Percentiles rank a stretch among this genome's conserved stretches.
These are phyloP conservation scores for Rhabdophis nuchalis DNA, from an alignment of 2,797 vertebrate genomes.

Conservation along the genomic window DNA sequence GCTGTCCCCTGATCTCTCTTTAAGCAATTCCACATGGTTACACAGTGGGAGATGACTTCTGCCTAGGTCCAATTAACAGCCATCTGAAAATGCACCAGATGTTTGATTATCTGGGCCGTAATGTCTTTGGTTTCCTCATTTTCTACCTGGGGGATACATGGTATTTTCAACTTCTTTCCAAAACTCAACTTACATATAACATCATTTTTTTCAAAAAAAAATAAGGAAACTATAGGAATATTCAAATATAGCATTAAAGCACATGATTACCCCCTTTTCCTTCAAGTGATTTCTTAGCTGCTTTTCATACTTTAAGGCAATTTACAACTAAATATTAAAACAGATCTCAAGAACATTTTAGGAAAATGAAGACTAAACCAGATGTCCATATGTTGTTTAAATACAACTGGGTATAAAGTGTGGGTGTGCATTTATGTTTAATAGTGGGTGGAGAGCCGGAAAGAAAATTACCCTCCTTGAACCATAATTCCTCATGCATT, in stretches of 20 bases:
- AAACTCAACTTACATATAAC: slow-evolving; percentile 9
- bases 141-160: not conserved
- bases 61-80: slow-evolving; percentile 48
- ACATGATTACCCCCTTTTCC: not conserved
- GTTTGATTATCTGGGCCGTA: slow-evolving; percentile 16
- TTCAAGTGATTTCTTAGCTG: not conserved
- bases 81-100: slow-evolving; percentile 35
- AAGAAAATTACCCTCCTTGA: not conserved
- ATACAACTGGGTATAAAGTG: not conserved
- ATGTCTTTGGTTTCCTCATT: slow-evolving; percentile 6
- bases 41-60: slow-evolving; percentile 47
- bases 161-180: slow-evolving; percentile 1
- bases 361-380: not conserved
- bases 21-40: slow-evolving; percentile 43
- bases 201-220: not conserved
- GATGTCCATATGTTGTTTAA: not conserved
- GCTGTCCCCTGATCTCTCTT: slow-evolving; percentile 34
- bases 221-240: not conserved
- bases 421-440: not conserved
- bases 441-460: not conserved
- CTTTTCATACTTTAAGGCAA: not conserved
- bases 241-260: not conserved
- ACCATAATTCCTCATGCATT: not conserved
- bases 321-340: not conserved
- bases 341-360: not conserved